Evolutionary conservation across 1,140 invertebrate species (phyloP), one percentile per base, ranked within the genome.

Genomic region (Solenopsis invicta): DNA sequence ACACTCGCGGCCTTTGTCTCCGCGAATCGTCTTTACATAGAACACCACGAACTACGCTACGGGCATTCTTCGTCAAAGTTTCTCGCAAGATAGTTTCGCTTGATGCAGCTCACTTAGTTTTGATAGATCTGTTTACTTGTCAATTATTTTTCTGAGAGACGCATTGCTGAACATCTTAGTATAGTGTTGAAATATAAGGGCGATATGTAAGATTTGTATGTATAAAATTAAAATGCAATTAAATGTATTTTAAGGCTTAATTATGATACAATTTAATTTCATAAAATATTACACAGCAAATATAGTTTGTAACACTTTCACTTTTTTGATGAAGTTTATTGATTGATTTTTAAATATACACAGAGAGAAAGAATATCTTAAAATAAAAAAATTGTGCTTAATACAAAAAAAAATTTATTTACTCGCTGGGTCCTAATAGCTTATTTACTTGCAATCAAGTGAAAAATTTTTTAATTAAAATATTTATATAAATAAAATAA

Each of bases 1-100:
- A 87, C 85, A 77, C 66, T 69, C 76, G 81, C 48, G 77, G 82
- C 71, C 90, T 91, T 91, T 91, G 90, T 91, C 89, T 91, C 85
- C 78, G 10, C 45, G 74, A 88, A 87, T 87, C 76, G 62, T 64
- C 71, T 87, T 90, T 61, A 61, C 80, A 61, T 82, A 82, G 80
- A 61, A 12, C 67, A 62, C n/a, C 45, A 61, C 24, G 37, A 74
- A 50, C 41, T 62, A 48, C 34, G 52, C n/a, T 18, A 67, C 24
- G 45, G 41, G 45, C 59, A 78, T 80, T 24, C 41, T 29, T 61
- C 56, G 24, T 34, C 13, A 16, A 13, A 66, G 48, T 78, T 64
- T 24, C 61, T 66, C 13, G 50, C 56, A 21, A 34, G 67, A 82
- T 48, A 18, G 24, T 24, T 21, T 62, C 10, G 12, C 10, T 78